Percentiles rank a stretch among this genome's conserved stretches.
Conservation (phyloP, 1,140 invertebrate genomes). For the Gryllus bimaculatus region DNA sequence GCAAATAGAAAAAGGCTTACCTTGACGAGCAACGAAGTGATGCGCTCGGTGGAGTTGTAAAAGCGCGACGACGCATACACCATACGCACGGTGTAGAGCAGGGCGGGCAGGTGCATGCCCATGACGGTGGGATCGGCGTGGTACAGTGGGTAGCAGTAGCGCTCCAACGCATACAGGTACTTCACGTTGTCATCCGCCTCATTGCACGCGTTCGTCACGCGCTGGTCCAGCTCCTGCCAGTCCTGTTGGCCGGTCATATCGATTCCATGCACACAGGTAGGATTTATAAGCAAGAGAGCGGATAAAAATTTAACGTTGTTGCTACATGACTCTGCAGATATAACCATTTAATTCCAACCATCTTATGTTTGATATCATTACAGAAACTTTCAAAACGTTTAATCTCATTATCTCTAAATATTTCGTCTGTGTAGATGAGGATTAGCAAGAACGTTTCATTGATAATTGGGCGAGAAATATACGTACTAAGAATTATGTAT, state of each 20-base stretch:
- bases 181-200: slow-evolving; percentile 82
- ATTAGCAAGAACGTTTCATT: no score
- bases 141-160: slow-evolving; percentile 77
- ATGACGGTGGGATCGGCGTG: slow-evolving; percentile 61
- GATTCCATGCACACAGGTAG: not conserved
- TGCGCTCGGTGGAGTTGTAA: slow-evolving; percentile 70
- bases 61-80: slow-evolving; percentile 78
- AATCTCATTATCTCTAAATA: no score
- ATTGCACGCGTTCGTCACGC: slow-evolving; percentile 63
- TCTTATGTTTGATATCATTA: no score
- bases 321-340: not conserved
- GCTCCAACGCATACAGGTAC: slow-evolving; percentile 77
- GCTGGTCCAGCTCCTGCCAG: slow-evolving; percentile 65
- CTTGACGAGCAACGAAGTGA: slow-evolving; percentile 68
- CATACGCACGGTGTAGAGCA: slow-evolving; percentile 67
- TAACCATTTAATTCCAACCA: no score
- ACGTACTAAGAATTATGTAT: no score
- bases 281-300: not conserved
- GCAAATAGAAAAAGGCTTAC: slow-evolving; percentile 31
- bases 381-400: no score
- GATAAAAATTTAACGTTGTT: not conserved
- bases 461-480: no score
- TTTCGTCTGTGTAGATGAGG: no score
- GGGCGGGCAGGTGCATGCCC: slow-evolving; percentile 53
- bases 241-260: slow-evolving; percentile 39